Conservation (phyloP, 1,140 invertebrate species). For the Lerema accius region DNA sequence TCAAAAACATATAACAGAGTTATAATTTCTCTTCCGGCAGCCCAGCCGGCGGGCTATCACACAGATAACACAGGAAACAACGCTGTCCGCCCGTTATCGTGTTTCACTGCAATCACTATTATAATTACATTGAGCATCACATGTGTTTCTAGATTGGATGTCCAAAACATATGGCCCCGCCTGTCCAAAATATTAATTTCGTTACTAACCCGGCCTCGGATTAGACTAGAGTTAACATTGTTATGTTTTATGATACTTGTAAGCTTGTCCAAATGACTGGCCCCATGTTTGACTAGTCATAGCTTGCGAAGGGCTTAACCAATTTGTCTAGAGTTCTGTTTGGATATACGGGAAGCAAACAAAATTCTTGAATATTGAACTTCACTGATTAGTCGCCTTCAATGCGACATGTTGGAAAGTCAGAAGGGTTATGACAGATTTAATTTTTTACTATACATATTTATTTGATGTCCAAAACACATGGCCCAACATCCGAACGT, state of each 20-base stretch:
- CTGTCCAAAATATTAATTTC: conserved; percentile 24
- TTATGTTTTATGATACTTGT: too few relatives aligned
- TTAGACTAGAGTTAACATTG: too few relatives aligned
- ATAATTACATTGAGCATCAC: conserved; percentile 20
- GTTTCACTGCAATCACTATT: conserved; percentile 50
- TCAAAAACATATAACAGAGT: conserved; percentile 14
- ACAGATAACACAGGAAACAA: conserved; percentile 58
- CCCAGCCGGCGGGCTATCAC: conserved; percentile 18
- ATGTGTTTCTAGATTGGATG: conserved; percentile 25
- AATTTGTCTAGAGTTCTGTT: too few relatives aligned
- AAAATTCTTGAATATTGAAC: too few relatives aligned
- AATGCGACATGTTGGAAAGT: neutral
- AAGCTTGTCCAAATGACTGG: too few relatives aligned
- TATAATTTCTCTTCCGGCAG: conserved; percentile 32
- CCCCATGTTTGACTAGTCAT: too few relatives aligned
- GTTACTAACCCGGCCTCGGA: neutral
- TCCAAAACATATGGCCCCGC: conserved; percentile 30
- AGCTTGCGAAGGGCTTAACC: too few relatives aligned
- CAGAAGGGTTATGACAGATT: too few relatives aligned
- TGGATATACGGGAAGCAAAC: too few relatives aligned
- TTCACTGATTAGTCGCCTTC: too few relatives aligned
- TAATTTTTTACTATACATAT: too few relatives aligned
- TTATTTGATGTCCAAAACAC: conserved; percentile 29
- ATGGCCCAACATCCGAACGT: conserved; percentile 18
- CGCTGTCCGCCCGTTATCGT: conserved; percentile 53